Conservation (phyloP, 2,888 invertebrate species). For the Allophyes oxyacanthae region DNA sequence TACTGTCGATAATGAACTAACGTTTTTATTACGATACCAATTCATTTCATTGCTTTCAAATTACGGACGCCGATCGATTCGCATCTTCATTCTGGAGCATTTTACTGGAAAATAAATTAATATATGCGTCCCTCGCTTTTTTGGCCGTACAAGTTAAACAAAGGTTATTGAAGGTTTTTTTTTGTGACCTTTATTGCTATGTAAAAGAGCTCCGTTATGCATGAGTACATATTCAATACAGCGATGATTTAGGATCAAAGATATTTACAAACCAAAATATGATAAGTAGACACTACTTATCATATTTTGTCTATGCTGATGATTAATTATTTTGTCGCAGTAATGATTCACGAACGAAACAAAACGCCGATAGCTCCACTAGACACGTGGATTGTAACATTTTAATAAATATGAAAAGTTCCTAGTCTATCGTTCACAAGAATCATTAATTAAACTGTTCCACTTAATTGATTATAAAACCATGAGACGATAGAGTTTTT, state of each 20-base stretch:
- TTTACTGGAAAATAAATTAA: constrained; percentile 43
- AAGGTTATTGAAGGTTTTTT: constrained; percentile 49
- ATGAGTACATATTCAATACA: constrained; percentile 33
- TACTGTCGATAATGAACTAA: constrained; percentile 84
- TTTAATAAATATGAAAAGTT: neutral
- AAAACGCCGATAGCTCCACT: too few relatives aligned
- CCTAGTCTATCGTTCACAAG: neutral
- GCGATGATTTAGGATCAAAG: neutral
- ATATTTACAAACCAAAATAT: too few relatives aligned
- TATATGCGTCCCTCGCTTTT: constrained; percentile 45
- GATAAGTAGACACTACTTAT: too few relatives aligned
- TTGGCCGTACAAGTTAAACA: constrained; percentile 35
- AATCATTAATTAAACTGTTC: constrained; percentile 2
- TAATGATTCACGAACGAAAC: too few relatives aligned
- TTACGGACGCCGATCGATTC: constrained; percentile 48
- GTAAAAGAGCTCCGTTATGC: constrained; percentile 23
- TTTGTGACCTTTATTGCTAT: constrained; percentile 38
- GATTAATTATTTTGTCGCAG: too few relatives aligned
- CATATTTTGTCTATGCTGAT: too few relatives aligned
- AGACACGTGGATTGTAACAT: too few relatives aligned
- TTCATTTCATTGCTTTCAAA: constrained; percentile 71
- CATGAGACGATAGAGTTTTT: neutral
- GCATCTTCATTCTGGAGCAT: constrained; percentile 31
- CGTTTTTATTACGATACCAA: constrained; percentile 75
- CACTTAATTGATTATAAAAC: neutral